These are phyloP conservation scores for Cerceris ruficornis DNA, from an alignment of 2,888 invertebrate genomes.

Conservation along the genomic window DNA sequence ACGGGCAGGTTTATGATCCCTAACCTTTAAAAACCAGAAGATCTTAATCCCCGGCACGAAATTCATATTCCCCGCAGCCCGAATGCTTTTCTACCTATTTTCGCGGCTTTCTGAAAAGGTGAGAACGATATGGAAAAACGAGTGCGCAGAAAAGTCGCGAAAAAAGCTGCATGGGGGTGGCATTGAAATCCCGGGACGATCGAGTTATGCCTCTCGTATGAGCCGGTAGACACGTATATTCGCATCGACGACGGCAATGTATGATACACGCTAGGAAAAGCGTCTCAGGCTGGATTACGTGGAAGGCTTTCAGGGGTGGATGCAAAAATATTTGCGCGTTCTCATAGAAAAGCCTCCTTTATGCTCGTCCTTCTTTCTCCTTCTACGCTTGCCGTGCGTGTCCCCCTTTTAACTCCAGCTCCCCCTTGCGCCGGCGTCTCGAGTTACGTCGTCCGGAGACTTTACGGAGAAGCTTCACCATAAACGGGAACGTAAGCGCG, in stretches of 20 bases:
- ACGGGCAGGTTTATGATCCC: no score
- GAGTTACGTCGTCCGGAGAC: no score
- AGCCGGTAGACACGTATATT: background rate
- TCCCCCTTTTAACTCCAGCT: no score
- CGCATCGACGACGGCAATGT: constrained; percentile 1
- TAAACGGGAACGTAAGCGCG: no score
- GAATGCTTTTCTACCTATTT: background rate
- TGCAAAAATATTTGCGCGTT: constrained; percentile 49
- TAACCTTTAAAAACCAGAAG: no score
- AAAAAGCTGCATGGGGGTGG: background rate
- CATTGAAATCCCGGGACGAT: background rate
- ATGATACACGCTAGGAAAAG: constrained; percentile 10
- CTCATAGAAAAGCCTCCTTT: constrained; percentile 22
- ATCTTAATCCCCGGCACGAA: no score
- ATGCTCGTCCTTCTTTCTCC: constrained; percentile 7
- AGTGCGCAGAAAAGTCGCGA: background rate
- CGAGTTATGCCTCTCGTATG: constrained; percentile 21
- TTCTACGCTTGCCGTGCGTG: background rate
- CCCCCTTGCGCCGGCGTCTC: background rate
- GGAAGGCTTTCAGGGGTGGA: constrained; percentile 27
- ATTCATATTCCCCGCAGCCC: no score
- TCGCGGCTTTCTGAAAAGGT: background rate
- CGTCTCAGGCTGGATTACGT: constrained; percentile 24
- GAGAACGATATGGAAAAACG: background rate
- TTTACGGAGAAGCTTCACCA: no score